A percentile compares a stretch with the other conserved stretches of the same genome.
phyloP scores from a whole-genome alignment of 1,140 invertebrate genomes.

The Bombus pascuorum region DNA sequence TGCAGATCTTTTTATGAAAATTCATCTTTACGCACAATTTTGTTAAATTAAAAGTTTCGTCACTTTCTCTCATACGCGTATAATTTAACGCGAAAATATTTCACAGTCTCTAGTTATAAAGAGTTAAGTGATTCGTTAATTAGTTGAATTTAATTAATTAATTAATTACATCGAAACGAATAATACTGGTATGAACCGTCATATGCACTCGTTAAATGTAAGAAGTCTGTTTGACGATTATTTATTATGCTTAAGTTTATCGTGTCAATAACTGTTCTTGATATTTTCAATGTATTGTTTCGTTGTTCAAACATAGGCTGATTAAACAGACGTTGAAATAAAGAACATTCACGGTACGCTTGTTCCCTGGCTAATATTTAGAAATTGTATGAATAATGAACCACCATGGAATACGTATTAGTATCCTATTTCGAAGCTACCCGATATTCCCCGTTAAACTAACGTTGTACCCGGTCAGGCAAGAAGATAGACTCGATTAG shows the following conservation, averaged over 20 bases:
- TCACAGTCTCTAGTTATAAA: not conserved
- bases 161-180: not conserved
- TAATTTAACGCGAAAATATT: no score
- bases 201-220: not conserved
- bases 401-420: slow-evolving; percentile 15
- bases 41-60: no score
- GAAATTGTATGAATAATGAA: slow-evolving; percentile 50
- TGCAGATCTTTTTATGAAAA: no score
- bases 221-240: not conserved
- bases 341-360: not conserved
- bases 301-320: not conserved
- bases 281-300: not conserved
- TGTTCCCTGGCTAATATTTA: slow-evolving; percentile 45
- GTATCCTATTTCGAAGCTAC: not conserved
- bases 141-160: not conserved
- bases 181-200: not conserved
- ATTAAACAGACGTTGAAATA: not conserved
- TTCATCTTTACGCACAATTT: no score
- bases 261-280: not conserved
- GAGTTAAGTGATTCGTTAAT: not conserved
- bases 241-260: not conserved
- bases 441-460: slow-evolving; percentile 9
- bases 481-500: slow-evolving; percentile 46
- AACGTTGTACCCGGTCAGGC: not conserved
- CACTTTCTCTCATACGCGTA: no score